Evolutionary conservation across 2,888 invertebrate species (phyloP).

Genomic region (Thereva nobilitata): DNA sequence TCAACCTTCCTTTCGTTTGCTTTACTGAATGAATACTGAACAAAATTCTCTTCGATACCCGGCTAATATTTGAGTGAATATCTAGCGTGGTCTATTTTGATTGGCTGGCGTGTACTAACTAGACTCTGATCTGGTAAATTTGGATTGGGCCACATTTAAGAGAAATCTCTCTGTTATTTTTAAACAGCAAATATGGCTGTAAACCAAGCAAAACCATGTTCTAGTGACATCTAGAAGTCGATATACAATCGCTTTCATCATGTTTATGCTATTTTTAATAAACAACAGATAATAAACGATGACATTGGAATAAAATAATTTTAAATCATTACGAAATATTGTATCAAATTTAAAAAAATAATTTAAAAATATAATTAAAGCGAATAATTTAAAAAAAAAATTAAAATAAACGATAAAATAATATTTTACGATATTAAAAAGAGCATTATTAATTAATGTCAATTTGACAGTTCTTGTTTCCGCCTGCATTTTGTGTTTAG

Average conservation of each 20-base stretch:
- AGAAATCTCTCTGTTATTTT: conserved; percentile 32
- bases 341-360: too few species aligned
- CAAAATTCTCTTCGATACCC: conserved; percentile 36
- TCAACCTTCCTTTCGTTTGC: neutral
- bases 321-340: too few species aligned
- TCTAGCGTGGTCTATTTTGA: conserved; percentile 48
- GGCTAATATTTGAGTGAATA: conserved; percentile 52
- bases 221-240: too few species aligned
- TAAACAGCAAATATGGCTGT: conserved; percentile 8
- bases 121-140: conserved; percentile 40
- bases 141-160: conserved; percentile 51
- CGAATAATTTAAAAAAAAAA: too few species aligned
- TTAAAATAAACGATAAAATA: too few species aligned
- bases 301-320: too few species aligned
- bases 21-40: conserved; percentile 1
- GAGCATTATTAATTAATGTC: too few species aligned
- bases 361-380: too few species aligned
- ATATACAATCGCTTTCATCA: too few species aligned
- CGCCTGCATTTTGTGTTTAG: neutral
- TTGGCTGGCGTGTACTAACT: conserved; percentile 47
- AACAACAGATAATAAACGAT: too few species aligned
- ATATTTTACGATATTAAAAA: too few species aligned
- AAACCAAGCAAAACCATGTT: neutral
- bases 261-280: too few species aligned
- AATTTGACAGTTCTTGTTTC: neutral